Evolutionary conservation across 1,140 invertebrate genomes (phyloP).

Genomic region (Psilanteris sp.): DNA sequence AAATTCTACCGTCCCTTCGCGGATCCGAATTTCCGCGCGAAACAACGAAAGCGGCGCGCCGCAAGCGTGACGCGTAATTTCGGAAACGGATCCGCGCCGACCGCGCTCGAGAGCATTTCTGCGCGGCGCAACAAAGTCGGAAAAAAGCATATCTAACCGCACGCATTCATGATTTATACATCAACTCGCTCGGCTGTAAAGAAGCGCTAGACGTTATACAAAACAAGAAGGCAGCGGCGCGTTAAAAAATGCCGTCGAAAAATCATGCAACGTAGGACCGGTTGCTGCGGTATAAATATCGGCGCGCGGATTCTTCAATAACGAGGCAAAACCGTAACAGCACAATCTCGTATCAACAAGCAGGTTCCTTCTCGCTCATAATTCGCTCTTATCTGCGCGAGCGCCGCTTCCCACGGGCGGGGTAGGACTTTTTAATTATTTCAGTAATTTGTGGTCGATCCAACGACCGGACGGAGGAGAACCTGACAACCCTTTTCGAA

Average conservation of each 20-base stretch:
- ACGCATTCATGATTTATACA: slow-evolving; percentile 13
- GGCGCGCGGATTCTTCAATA: slow-evolving; percentile 61
- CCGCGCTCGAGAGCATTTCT: too few relatives aligned
- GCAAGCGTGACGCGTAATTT: too few relatives aligned
- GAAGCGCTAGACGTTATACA: slow-evolving; percentile 11
- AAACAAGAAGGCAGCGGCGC: slow-evolving; percentile 25
- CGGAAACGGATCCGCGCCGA: too few relatives aligned
- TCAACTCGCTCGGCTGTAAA: slow-evolving; percentile 7
- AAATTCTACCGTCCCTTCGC: too few relatives aligned
- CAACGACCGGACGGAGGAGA: slow-evolving; percentile 56
- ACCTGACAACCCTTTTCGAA: slow-evolving; percentile 61
- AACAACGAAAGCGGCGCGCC: too few relatives aligned
- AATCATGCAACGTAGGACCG: slow-evolving; percentile 47
- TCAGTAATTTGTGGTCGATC: slow-evolving; percentile 76
- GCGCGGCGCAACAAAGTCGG: slow-evolving; percentile 6
- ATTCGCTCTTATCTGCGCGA: slow-evolving; percentile 64
- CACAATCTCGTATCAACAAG: slow-evolving; percentile 62
- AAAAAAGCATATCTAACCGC: neutral
- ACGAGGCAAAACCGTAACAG: slow-evolving; percentile 66
- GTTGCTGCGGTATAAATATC: slow-evolving; percentile 61
- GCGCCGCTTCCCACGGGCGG: slow-evolving; percentile 72
- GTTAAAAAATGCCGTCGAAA: slow-evolving; percentile 49
- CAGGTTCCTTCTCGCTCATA: slow-evolving; percentile 62
- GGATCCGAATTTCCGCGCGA: too few relatives aligned
- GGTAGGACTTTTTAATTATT: slow-evolving; percentile 77